phyloP scores from a whole-genome alignment of 2,888 invertebrate genomes.

The Melangyna quadrimaculata region DNA sequence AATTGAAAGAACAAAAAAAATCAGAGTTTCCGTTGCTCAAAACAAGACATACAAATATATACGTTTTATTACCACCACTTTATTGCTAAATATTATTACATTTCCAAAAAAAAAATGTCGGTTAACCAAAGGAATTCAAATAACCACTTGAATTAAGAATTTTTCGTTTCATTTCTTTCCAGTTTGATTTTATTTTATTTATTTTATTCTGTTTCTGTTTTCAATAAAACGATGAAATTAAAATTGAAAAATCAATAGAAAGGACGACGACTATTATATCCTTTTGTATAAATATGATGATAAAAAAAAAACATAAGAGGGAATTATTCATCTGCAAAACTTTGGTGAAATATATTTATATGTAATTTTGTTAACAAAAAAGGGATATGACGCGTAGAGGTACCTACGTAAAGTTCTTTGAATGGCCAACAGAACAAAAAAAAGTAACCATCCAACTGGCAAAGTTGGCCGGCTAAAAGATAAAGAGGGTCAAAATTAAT shows the following conservation, averaged over 20 bases:
- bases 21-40: background rate
- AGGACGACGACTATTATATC: slow-evolving; percentile 12
- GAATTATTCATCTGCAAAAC: slow-evolving; percentile 42
- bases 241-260: slow-evolving; percentile 45
- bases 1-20: slow-evolving; percentile 8
- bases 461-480: background rate
- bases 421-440: background rate
- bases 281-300: background rate
- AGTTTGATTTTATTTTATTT: no score
- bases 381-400: background rate
- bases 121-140: slow-evolving; percentile 18
- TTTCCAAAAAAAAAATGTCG: slow-evolving; percentile 21
- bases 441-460: background rate
- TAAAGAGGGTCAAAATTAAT: slow-evolving; percentile 35
- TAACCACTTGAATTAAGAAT: slow-evolving; percentile 28
- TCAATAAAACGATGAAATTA: slow-evolving; percentile 26
- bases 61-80: slow-evolving; percentile 41
- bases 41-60: background rate
- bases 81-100: slow-evolving; percentile 45
- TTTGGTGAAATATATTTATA: slow-evolving; percentile 14
- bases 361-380: background rate
- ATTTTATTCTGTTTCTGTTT: background rate
- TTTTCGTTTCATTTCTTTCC: background rate
- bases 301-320: slow-evolving; percentile 20
- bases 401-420: background rate